phyloP scores from a whole-genome alignment of 2,113 vertebrate genomes.

The Syngnathus scovelli region DNA sequence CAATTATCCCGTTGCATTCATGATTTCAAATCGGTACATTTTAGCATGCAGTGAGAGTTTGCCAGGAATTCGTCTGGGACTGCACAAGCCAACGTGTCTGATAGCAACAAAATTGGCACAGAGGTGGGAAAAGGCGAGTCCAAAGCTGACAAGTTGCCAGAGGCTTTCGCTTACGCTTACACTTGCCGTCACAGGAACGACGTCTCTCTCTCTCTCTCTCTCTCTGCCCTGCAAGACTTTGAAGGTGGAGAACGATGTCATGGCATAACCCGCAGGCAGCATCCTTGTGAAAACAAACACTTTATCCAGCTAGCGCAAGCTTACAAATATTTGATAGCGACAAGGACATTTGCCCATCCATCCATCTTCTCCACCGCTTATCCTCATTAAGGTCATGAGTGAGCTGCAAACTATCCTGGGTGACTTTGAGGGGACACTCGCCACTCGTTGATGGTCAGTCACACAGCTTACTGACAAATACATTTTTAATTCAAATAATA shows the following conservation, averaged over 20 bases:
- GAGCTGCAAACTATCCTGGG: not conserved
- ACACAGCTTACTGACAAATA: not conserved
- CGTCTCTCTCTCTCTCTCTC: slow-evolving; percentile 26
- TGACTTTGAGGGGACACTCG: not conserved
- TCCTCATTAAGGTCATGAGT: not conserved
- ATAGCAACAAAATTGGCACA: slow-evolving; percentile 16
- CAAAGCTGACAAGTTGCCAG: slow-evolving; percentile 34
- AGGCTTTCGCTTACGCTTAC: slow-evolving; percentile 31
- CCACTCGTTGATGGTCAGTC: not conserved
- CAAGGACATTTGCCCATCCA: not conserved
- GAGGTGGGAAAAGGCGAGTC: slow-evolving; percentile 25
- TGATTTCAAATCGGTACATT: too few species aligned
- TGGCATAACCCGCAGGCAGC: not conserved
- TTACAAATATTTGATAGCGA: not conserved
- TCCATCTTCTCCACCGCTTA: not conserved
- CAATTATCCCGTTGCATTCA: not conserved
- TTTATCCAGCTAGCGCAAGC: not conserved
- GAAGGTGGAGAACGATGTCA: slow-evolving; percentile 8
- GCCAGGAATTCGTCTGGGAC: slow-evolving; percentile 13
- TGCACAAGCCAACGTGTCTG: slow-evolving; percentile 12
- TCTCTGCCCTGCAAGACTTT: slow-evolving; percentile 5
- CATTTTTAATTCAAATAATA: too few species aligned
- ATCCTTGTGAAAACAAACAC: not conserved
- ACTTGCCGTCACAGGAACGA: slow-evolving; percentile 29
- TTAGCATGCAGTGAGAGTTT: not conserved